These are phyloP conservation scores for Cavia porcellus DNA, from an alignment of 2,113 vertebrate genomes.

Conservation along the genomic window DNA sequence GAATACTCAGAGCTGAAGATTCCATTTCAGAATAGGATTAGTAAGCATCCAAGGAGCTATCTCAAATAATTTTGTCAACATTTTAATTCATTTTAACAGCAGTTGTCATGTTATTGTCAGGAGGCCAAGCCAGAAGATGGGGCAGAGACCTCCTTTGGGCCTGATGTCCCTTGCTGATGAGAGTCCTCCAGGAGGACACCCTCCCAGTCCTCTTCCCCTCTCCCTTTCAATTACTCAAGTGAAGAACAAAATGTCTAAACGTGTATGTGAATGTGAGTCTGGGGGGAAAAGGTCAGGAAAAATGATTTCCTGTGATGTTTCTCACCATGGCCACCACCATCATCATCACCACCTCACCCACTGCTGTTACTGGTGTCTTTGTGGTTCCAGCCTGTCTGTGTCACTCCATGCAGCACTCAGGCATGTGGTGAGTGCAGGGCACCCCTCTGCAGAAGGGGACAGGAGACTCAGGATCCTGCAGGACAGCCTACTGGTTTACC, in stretches of 20 bases:
- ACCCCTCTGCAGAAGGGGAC: neutral
- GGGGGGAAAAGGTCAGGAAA: neutral
- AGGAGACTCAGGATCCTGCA: too few species aligned
- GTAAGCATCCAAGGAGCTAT: neutral
- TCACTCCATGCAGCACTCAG: neutral
- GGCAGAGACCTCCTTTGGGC: neutral
- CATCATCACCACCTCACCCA: neutral
- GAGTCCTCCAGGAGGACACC: neutral
- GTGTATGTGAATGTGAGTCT: neutral
- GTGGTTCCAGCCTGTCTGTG: neutral
- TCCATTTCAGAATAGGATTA: neutral
- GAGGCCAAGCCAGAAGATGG: neutral
- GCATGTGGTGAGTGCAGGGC: neutral
- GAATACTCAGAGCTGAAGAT: neutral
- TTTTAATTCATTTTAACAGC: neutral
- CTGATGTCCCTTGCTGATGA: neutral
- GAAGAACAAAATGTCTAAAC: neutral
- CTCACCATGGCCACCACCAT: accelerated
- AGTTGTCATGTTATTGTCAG: neutral
- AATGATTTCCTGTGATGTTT: neutral
- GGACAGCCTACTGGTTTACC: neutral
- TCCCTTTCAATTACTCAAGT: accelerated
- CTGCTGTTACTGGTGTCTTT: neutral
- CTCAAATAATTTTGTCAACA: neutral
- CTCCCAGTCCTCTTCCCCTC: neutral